Conservation (phyloP, 2,797 vertebrate genomes). For the Enteromius fasciolatus region DNA sequence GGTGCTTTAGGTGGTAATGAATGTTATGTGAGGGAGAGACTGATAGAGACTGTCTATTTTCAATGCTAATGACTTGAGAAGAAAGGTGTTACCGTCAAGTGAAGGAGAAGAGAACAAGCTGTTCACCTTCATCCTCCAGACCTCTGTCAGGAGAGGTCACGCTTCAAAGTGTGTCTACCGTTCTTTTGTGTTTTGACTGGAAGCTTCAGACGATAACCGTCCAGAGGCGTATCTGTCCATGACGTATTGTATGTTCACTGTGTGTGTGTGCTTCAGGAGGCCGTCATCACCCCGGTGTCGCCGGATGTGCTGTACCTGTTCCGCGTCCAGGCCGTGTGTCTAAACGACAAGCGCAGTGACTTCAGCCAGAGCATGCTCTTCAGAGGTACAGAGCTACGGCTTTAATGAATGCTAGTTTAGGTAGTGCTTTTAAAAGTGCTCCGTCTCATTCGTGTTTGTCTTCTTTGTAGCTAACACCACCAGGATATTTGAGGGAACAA, state of each 20-base stretch:
- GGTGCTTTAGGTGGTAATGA: slow-evolving; percentile 42
- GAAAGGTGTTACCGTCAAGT: slow-evolving; percentile 19
- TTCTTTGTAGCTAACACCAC: slow-evolving; percentile 88
- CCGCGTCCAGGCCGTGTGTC: slow-evolving; percentile 93
- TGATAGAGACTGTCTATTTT: slow-evolving; percentile 19
- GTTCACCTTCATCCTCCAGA: slow-evolving; percentile 23
- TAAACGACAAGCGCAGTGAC: slow-evolving; percentile 95
- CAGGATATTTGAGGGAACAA: slow-evolving; percentile 94
- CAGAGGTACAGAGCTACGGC: slow-evolving; percentile 80
- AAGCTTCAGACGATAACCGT: slow-evolving; percentile 48
- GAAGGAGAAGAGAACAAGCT: slow-evolving; percentile 23
- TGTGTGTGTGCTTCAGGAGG: slow-evolving; percentile 81
- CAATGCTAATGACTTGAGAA: slow-evolving; percentile 39
- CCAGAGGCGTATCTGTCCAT: background rate
- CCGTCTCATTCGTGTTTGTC: background rate
- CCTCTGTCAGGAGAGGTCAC: slow-evolving; percentile 34
- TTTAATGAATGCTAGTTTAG: background rate
- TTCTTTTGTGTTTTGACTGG: slow-evolving; percentile 40
- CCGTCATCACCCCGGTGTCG: slow-evolving; percentile 91
- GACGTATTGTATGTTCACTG: slow-evolving; percentile 25
- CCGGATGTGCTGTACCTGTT: slow-evolving; percentile 95
- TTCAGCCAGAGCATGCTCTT: slow-evolving; percentile 99
- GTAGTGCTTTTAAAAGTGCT: background rate
- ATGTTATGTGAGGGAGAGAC: slow-evolving; percentile 15
- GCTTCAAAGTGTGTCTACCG: slow-evolving; percentile 31